These are phyloP conservation scores for Meleagris gallopavo DNA, from an alignment of 2,113 vertebrate species.

Conservation along the genomic window DNA sequence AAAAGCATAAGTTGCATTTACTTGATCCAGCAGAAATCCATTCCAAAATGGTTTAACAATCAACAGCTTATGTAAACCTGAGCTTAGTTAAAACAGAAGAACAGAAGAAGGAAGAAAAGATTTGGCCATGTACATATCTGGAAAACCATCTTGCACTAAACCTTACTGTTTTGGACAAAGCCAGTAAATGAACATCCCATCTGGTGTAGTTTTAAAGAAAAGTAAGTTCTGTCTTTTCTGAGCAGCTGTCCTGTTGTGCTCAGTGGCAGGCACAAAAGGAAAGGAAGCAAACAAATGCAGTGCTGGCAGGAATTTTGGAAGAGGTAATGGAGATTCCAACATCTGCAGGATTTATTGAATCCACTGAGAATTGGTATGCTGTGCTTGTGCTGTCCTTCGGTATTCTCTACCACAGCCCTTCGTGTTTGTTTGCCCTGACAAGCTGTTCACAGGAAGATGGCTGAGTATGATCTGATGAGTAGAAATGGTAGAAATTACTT, in stretches of 20 bases:
- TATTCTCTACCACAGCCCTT: neutral
- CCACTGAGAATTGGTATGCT: neutral
- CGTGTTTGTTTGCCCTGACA: neutral
- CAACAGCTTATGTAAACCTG: constrained; percentile 62
- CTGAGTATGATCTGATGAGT: neutral
- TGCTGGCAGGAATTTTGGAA: constrained; percentile 6
- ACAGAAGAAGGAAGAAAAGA: constrained; percentile 24
- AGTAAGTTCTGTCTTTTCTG: constrained; percentile 43
- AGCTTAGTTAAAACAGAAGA: constrained; percentile 59
- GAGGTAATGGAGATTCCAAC: neutral
- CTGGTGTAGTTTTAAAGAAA: constrained; percentile 64
- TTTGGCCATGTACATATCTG: constrained; percentile 64
- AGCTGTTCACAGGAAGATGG: neutral
- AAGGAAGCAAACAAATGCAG: neutral
- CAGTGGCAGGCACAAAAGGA: neutral
- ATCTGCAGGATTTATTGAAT: constrained; percentile 33
- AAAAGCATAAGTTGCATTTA: neutral
- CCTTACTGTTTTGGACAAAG: constrained; percentile 67
- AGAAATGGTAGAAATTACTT: neutral
- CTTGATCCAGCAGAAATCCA: neutral
- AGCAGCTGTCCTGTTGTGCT: constrained; percentile 30
- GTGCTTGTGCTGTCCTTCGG: neutral
- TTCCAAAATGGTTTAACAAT: constrained; percentile 70
- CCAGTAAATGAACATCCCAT: constrained; percentile 75
- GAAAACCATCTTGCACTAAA: constrained; percentile 67